Conservation (phyloP, 2,797 vertebrate genomes). For the Meriones psammophilus region DNA sequence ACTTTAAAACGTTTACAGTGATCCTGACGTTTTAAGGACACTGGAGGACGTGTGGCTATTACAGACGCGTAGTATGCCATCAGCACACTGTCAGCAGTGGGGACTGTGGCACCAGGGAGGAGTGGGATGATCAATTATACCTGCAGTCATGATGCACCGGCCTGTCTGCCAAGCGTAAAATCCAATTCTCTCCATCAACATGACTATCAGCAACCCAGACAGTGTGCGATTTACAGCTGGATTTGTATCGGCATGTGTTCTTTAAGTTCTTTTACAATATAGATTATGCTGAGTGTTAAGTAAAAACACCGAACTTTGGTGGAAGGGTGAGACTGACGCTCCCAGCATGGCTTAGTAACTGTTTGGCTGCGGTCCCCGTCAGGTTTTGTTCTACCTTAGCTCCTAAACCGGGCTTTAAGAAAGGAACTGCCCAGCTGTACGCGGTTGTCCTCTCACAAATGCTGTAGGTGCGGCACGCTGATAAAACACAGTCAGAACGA, state of each 20-base stretch:
- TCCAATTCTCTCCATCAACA: slow-evolving; percentile 76
- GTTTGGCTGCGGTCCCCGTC: slow-evolving; percentile 60
- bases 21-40: slow-evolving; percentile 14
- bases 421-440: slow-evolving; percentile 51
- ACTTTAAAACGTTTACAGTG: slow-evolving; percentile 63
- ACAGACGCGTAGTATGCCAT: neutral
- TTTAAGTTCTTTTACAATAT: slow-evolving; percentile 77
- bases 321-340: slow-evolving; percentile 64
- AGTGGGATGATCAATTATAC: neutral
- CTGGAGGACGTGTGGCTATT: neutral
- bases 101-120: slow-evolving; percentile 17
- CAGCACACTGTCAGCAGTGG: slow-evolving; percentile 45
- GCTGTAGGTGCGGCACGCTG: slow-evolving; percentile 47
- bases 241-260: slow-evolving; percentile 66
- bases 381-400: slow-evolving; percentile 44
- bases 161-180: slow-evolving; percentile 70
- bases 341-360: slow-evolving; percentile 50
- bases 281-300: slow-evolving; percentile 76
- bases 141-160: slow-evolving; percentile 55
- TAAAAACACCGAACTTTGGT: slow-evolving; percentile 42
- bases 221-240: slow-evolving; percentile 70
- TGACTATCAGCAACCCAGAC: slow-evolving; percentile 60
- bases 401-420: neutral
- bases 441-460: slow-evolving; percentile 64
- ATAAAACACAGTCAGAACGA: slow-evolving; percentile 59